Evolutionary conservation across 2,113 vertebrate species (phyloP).

Genomic region (Phycodurus eques): DNA sequence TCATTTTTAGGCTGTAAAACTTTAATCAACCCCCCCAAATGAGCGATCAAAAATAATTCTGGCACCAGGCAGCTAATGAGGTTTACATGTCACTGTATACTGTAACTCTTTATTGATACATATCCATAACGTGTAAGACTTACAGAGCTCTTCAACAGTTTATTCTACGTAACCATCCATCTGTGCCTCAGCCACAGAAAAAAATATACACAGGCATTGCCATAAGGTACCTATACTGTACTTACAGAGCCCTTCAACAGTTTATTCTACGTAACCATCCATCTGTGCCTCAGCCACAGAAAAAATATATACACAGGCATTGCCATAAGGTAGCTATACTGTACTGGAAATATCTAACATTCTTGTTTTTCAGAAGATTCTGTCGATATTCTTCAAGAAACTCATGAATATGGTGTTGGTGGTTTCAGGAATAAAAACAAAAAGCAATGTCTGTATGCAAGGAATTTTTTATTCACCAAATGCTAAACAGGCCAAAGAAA

Average conservation of each 20-base stretch:
- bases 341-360: background rate
- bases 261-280: background rate
- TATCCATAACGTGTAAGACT: background rate
- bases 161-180: background rate
- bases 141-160: background rate
- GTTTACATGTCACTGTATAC: no score
- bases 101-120: conserved; percentile 4
- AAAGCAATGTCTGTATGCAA: conserved; percentile 37
- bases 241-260: background rate
- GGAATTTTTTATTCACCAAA: conserved; percentile 65
- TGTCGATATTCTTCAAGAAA: conserved; percentile 1
- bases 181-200: background rate
- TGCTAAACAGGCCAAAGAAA: conserved; percentile 73
- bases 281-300: background rate
- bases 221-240: conserved; percentile 8
- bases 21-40: no score
- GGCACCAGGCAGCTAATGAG: no score
- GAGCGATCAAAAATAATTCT: no score
- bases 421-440: conserved; percentile 34
- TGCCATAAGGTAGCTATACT: conserved; percentile 7
- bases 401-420: conserved; percentile 20
- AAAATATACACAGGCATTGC: background rate
- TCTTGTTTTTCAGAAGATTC: conserved; percentile 4
- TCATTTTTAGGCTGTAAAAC: no score
- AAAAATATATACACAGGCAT: background rate